Percentiles rank a stretch among this genome's conserved stretches.
Evolutionary conservation across 2,888 invertebrate genomes (phyloP).

Genomic region (Tachina grossa): DNA sequence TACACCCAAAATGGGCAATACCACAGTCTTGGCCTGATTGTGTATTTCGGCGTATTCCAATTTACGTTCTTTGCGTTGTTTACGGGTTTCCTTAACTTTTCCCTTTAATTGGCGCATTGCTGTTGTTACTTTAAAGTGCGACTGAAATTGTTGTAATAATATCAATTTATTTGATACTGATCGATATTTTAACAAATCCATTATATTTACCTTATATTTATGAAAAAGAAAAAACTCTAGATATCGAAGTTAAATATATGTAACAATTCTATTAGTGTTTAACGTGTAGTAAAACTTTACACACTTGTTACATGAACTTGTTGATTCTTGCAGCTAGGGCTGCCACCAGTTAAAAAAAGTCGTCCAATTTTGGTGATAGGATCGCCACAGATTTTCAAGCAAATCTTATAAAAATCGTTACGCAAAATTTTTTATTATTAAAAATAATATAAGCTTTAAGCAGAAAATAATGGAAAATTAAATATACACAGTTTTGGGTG

Average conservation of each 20-base stretch:
- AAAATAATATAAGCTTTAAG: too few species aligned
- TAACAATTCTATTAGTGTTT: too few species aligned
- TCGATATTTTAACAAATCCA: not conserved
- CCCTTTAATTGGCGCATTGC: constrained; percentile 91
- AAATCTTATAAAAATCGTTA: too few species aligned
- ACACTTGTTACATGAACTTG: constrained; percentile 40
- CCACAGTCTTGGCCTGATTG: constrained; percentile 90
- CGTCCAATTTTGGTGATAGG: too few species aligned
- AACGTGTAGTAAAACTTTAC: not conserved
- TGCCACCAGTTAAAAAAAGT: too few species aligned
- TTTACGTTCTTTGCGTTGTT: constrained; percentile 92
- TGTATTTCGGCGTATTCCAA: constrained; percentile 92
- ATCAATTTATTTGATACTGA: not conserved
- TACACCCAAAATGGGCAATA: constrained; percentile 86
- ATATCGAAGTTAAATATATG: too few species aligned
- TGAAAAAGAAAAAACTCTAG: constrained; percentile 21
- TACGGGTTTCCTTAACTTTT: constrained; percentile 91
- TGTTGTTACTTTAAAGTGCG: constrained; percentile 76
- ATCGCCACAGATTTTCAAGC: too few species aligned
- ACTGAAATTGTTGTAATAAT: not conserved
- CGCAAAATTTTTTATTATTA: too few species aligned
- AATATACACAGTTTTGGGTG: too few species aligned
- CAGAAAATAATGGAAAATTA: too few species aligned
- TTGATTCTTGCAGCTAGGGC: not conserved
- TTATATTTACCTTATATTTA: constrained; percentile 46